These are phyloP conservation scores for Drosophila pruinosa DNA, from an alignment of 1,140 invertebrate genomes.

Conservation along the genomic window DNA sequence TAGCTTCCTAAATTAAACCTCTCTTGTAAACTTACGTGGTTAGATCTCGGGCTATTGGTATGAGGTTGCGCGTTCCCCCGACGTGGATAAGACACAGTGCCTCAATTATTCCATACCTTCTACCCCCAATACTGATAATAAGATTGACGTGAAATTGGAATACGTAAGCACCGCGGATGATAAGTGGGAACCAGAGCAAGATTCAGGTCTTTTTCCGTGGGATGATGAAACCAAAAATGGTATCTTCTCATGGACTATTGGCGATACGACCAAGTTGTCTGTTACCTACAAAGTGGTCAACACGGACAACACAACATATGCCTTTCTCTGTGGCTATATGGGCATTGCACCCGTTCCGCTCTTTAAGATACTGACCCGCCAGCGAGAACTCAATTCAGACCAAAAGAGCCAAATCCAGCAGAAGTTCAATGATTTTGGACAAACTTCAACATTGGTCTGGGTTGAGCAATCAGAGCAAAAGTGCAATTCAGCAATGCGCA, in stretches of 20 bases:
- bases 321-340: conserved; percentile 4
- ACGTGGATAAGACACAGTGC: neutral
- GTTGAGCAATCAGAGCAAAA: conserved; percentile 9
- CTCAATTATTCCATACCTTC: neutral
- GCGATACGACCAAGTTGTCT: neutral
- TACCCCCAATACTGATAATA: neutral
- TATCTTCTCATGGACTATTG: neutral
- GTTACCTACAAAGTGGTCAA: conserved; percentile 9
- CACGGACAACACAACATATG: neutral
- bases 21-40: neutral
- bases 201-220: neutral
- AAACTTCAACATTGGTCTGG: neutral
- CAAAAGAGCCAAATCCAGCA: neutral
- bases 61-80: neutral
- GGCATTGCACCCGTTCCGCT: neutral
- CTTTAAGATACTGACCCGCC: conserved; percentile 18
- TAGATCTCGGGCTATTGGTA: conserved; percentile 23
- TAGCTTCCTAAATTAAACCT: no score
- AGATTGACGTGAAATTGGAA: neutral
- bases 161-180: neutral
- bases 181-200: neutral
- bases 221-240: conserved; percentile 9
- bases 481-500: conserved; percentile 10
- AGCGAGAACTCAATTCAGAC: neutral
- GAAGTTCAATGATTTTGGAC: neutral